A percentile compares a stretch with the other conserved stretches of the same genome.
These are phyloP conservation scores for Tachypleus tridentatus DNA, from an alignment of 1,140 invertebrate species.

Conservation along the genomic window DNA sequence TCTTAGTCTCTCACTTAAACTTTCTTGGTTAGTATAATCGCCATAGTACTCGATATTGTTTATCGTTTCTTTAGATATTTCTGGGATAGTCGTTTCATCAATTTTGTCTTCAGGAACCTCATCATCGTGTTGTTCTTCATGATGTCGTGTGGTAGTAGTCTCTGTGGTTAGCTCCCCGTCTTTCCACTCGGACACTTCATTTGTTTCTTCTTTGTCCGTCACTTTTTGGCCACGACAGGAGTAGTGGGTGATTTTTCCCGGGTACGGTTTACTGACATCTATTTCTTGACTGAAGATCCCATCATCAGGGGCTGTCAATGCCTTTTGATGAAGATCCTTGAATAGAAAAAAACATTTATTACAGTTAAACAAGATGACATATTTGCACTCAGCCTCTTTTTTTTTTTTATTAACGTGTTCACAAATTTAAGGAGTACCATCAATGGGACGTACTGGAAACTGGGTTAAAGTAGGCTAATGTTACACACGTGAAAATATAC, in stretches of 20 bases:
- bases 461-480: too few species aligned
- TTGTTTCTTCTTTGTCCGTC: constrained; percentile 67
- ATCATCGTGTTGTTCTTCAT: constrained; percentile 46
- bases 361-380: neutral
- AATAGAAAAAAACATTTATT: neutral
- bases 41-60: constrained; percentile 40
- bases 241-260: constrained; percentile 23
- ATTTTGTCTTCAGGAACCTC: constrained; percentile 33
- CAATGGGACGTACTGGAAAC: too few species aligned
- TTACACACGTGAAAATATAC: too few species aligned
- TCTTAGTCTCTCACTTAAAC: constrained; percentile 54
- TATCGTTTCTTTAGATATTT: constrained; percentile 40
- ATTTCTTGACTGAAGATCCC: neutral
- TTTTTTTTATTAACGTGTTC: neutral
- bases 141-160: constrained; percentile 36
- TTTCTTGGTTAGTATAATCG: constrained; percentile 52
- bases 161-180: constrained; percentile 76
- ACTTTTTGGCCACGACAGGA: constrained; percentile 50
- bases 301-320: constrained; percentile 21
- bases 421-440: too few species aligned
- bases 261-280: neutral
- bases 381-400: neutral
- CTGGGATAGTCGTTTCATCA: constrained; percentile 34
- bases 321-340: constrained; percentile 22
- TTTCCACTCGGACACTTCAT: constrained; percentile 43